phyloP scores from a whole-genome alignment of 2,888 invertebrate genomes.

The Aphelenchoides bicaudatus region DNA sequence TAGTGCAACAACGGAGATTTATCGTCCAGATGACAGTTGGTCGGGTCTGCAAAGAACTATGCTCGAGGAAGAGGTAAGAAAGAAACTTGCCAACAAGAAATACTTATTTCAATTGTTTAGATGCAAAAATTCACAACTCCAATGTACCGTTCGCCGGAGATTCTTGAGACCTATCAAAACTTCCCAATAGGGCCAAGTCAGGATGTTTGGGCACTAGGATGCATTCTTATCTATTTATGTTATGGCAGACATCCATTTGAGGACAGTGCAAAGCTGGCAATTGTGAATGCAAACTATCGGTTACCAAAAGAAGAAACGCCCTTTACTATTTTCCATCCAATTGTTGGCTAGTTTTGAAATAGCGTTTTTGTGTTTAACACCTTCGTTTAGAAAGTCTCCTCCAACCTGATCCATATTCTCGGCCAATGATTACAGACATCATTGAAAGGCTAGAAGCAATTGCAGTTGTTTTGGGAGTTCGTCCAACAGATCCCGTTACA shows the following conservation, averaged over 20 bases:
- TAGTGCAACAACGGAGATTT: conserved; percentile 78
- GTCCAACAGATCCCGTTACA: conserved; percentile 64
- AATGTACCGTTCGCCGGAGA: conserved; percentile 94
- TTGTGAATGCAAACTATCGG: conserved; percentile 89
- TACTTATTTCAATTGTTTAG: conserved; percentile 59
- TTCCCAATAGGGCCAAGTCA: conserved; percentile 82
- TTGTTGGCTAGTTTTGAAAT: conserved; percentile 65
- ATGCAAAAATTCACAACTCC: conserved; percentile 67
- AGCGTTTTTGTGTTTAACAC: conserved; percentile 56
- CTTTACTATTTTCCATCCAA: conserved; percentile 79
- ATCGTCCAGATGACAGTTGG: conserved; percentile 82
- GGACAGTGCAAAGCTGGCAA: conserved; percentile 85
- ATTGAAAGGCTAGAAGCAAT: conserved; percentile 82
- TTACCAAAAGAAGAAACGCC: conserved; percentile 77
- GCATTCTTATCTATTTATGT: conserved; percentile 84
- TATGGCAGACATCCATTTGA: conserved; percentile 94
- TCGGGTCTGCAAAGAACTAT: conserved; percentile 82
- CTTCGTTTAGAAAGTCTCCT: conserved; percentile 63
- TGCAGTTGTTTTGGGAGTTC: conserved; percentile 78
- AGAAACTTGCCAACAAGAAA: no score
- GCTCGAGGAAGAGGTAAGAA: conserved; percentile 83
- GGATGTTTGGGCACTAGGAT: conserved; percentile 82
- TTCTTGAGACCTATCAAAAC: conserved; percentile 95
- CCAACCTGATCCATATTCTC: conserved; percentile 73
- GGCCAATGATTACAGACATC: conserved; percentile 75